These are phyloP conservation scores for Lasioglossum oenotherae DNA, from an alignment of 2,888 invertebrate genomes.

Conservation along the genomic window DNA sequence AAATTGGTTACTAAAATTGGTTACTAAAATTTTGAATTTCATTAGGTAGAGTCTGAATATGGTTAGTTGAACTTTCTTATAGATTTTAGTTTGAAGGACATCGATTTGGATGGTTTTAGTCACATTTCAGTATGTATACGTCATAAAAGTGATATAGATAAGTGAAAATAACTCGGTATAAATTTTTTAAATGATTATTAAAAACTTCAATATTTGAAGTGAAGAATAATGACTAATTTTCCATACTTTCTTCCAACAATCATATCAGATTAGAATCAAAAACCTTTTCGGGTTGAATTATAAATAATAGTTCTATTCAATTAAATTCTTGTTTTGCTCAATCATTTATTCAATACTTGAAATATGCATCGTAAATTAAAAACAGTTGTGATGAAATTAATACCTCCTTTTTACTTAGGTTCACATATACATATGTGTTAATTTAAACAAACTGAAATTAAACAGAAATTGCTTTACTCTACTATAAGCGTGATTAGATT, in stretches of 20 bases:
- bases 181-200: not conserved
- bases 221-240: not conserved
- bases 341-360: not conserved
- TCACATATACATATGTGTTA: not conserved
- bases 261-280: not conserved
- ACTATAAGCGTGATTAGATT: not conserved
- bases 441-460: not conserved
- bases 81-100: slow-evolving; percentile 3
- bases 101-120: not conserved
- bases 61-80: not conserved
- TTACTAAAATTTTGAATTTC: slow-evolving; percentile 32
- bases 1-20: slow-evolving; percentile 39
- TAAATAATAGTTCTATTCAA: not conserved
- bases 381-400: no score
- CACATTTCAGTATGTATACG: not conserved
- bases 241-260: not conserved
- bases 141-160: not conserved
- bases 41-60: not conserved
- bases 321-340: no score
- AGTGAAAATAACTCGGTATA: not conserved
- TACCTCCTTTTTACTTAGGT: not conserved
- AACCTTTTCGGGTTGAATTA: not conserved
- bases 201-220: not conserved
- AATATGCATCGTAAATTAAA: no score
- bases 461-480: not conserved